Base-by-base conservation (phyloP, 2,888 invertebrate species). In the Parnassius apollo region DNA sequence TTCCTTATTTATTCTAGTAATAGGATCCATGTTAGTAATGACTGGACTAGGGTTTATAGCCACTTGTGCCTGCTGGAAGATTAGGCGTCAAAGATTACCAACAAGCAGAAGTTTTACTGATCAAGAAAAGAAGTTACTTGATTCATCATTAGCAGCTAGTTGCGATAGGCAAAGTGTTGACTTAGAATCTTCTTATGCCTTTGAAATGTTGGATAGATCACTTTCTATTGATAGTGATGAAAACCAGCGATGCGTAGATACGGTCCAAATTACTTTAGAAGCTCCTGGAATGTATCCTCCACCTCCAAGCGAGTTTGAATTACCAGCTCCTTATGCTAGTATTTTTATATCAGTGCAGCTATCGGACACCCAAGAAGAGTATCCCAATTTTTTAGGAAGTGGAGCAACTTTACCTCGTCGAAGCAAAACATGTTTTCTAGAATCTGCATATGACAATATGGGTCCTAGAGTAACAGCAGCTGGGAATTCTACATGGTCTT, bases 341-440 rank as follows among this genome's bases (percentile, higher is more conserved):
- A 96, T 97, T 74, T 96, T 96, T 88, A 96, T 97, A 83, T 96
- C 96, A 67, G 96, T 96, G 65, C 96, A 96, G 85, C 96, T 96
- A 67, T 93, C 95, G 72, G 92, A 93, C 45, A 89, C 93, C 68
- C 93, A 93, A 75, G 94, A 95, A 65, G 94, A 96, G 78, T 96
- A 96, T 83, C 97, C 97, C 52, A 97, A 97, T 82, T 91, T 97
- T 64, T 86, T 97, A 69, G 96, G 85, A 55, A 83, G 86, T 68
- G 83, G 86, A 18, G 75, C 88, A 25, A 86, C 93, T 61, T 69
- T 93, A 54, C 93, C 93, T 1, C 84, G 93, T 59, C 82, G 93
- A 62, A 90, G 88, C 77, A 85, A 83, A 61, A 90, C 88, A 18
- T 92, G 88, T 76, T 93, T 88, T 78, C 81, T 93, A 59, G 93